Evolutionary conservation across 2,113 vertebrate genomes (phyloP), one percentile per base, ranked within the genome.

Genomic region (Craseonycteris thonglongyai): DNA sequence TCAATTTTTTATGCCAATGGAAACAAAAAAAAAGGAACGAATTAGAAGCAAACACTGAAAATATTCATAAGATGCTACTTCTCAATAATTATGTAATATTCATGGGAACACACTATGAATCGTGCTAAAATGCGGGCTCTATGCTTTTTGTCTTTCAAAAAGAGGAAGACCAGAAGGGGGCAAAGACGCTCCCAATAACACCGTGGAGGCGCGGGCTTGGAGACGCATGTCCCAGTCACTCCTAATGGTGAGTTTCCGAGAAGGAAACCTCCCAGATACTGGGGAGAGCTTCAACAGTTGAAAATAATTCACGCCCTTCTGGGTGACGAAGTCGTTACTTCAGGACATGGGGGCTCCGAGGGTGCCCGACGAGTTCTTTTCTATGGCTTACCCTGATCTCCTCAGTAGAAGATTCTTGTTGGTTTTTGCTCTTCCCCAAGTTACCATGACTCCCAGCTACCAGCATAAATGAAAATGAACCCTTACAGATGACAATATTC

Each of bases 1-100:
- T 84, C 0, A 30, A 95, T 59, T 78, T 96, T 94, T 82, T 85
- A 92, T 90, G 76, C 74, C 97, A 65, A 30, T 94, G 22, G 19
- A 15, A 13, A 6, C n/a, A 5, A 3, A 47, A 19, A 10, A 40
- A 26, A 21, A 51, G 91, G 28, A 59, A 96, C 90, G 69, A 94
- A 80, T 72, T 0, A 16, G 75, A 95, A 90, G 95, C 84, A 93
- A 97, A 97, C 49, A 96, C 89, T 61, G 95, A 83, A 90, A 96
- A 71, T n/a, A 94, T 86, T 96, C 40, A 71, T 74, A 94, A 88
- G 90, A 90, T 56, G 79, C 14, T 22, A 0, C 28, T 58, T 91
- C 33, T 97, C 83, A 87, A 45, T 93, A 88, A 94, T 94, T 96
- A 93, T 65, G 72, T 59, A 95, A 5, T 78, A 59, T 45, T 97